Conservation (phyloP, 2,113 vertebrate genomes). For the Kryptolebias marmoratus region DNA sequence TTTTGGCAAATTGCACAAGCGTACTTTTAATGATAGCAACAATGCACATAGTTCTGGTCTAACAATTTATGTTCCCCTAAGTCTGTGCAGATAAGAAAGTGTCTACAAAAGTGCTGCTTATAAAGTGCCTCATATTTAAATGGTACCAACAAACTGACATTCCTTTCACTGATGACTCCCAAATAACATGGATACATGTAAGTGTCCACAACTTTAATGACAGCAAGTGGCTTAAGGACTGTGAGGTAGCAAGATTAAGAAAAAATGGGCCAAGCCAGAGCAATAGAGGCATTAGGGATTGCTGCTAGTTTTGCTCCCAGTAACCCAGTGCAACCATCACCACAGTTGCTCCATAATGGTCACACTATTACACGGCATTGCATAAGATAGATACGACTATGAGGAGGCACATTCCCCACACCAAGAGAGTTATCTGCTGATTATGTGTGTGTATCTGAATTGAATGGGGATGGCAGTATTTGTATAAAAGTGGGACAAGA, state of each 20-base stretch:
- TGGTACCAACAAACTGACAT: constrained; percentile 41
- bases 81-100: constrained; percentile 41
- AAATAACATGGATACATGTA: constrained; percentile 30
- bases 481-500: constrained; percentile 58
- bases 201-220: constrained; percentile 47
- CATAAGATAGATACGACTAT: constrained; percentile 72
- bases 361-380: constrained; percentile 72
- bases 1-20: constrained; percentile 20
- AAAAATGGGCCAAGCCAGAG: constrained; percentile 59
- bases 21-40: constrained; percentile 11
- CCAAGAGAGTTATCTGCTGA: constrained; percentile 48
- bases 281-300: constrained; percentile 51
- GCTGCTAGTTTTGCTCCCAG: constrained; percentile 64
- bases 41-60: constrained; percentile 24
- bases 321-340: constrained; percentile 63
- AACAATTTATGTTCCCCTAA: constrained; percentile 25
- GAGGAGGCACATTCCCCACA: constrained; percentile 56
- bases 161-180: constrained; percentile 29
- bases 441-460: constrained; percentile 43
- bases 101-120: constrained; percentile 33
- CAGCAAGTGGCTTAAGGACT: constrained; percentile 38
- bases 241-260: constrained; percentile 29
- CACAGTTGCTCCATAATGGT: constrained; percentile 60
- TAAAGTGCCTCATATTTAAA: constrained; percentile 55
- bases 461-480: constrained; percentile 41